Evolutionary conservation across 2,888 invertebrate genomes (phyloP), one percentile per base, ranked within the genome.

Genomic region (Hoplodrina ambigua): DNA sequence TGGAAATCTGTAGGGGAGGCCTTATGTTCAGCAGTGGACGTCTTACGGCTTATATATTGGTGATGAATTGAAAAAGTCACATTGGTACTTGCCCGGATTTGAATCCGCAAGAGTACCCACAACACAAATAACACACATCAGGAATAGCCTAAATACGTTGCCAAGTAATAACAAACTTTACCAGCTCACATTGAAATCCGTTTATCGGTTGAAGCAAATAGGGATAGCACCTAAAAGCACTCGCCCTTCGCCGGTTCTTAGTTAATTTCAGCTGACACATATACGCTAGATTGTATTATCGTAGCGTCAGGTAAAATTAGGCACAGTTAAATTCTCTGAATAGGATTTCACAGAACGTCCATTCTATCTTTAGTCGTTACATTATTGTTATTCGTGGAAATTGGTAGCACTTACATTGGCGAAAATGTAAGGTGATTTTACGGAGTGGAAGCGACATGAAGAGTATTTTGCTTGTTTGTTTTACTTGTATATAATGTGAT

Each of bases 221-320:
- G 13, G 68, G 55, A 30, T 37, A 46, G 15, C 37, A n/a, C 49
- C 46, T 33, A n/a, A 44, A 50, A 55, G 60, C 72, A 49, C 54
- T 54, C 33, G 10, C 44, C 46, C 13, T 52, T 19, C 33, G 19
- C 5, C 15, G 3, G 7, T 55, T 37, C 15, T 67, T 19, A 75
- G 59, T 52, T 76, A 69, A 76, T 69, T 69, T 69, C n/a, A 56
- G 17, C 50, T 52, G 59, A 69, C 55, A 60, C 20, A 15, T 60
- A 11, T 5, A 17, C 6, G 6, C 17, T 49, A 44, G 37, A 46
- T 69, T 56, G 53, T 60, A 46, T 75, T 67, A 46, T 57, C 57
- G 20, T 10, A 15, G 33, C 17, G 41, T 49, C 75, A 54, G 11
- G 41, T 60, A 4, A 41, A 67, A 62, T 50, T 56, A 60, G 17